phyloP scores from a whole-genome alignment of 2,797 vertebrate genomes.

The Gallinago solitaria region DNA sequence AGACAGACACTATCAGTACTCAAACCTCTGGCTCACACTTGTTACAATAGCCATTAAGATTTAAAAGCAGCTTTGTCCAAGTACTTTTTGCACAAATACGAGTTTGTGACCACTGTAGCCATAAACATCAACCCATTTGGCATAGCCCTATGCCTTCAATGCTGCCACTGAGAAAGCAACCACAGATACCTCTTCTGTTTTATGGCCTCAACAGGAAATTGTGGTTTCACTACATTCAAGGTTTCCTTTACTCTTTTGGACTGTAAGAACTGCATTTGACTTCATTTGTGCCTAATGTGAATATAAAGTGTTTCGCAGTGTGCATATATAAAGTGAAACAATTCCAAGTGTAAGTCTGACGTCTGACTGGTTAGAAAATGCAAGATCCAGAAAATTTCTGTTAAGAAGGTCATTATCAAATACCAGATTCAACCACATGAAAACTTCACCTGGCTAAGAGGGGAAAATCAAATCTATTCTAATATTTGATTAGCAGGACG shows the following conservation, averaged over 20 bases:
- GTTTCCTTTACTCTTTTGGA: constrained; percentile 6
- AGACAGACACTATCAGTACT: neutral
- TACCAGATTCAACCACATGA: neutral
- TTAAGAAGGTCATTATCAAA: neutral
- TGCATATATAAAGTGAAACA: neutral
- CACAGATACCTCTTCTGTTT: constrained; percentile 26
- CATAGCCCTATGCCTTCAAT: neutral
- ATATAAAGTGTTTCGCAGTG: neutral
- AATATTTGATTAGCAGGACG: neutral
- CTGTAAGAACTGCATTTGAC: neutral
- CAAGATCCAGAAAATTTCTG: neutral
- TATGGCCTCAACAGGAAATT: constrained; percentile 37
- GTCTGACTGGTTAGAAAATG: neutral
- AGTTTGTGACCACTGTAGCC: neutral
- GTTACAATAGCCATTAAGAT: neutral
- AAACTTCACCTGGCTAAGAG: neutral
- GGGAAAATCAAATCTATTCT: constrained; percentile 29
- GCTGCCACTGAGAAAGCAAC: constrained; percentile 20
- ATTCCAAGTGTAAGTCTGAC: neutral
- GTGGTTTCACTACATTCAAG: neutral
- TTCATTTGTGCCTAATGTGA: neutral
- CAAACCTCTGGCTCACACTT: neutral
- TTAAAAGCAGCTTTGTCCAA: constrained; percentile 7
- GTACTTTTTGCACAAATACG: neutral
- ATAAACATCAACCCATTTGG: constrained; percentile 9